Evolutionary conservation across 2,797 vertebrate genomes (phyloP).

Genomic region (Babyrousa celebensis): DNA sequence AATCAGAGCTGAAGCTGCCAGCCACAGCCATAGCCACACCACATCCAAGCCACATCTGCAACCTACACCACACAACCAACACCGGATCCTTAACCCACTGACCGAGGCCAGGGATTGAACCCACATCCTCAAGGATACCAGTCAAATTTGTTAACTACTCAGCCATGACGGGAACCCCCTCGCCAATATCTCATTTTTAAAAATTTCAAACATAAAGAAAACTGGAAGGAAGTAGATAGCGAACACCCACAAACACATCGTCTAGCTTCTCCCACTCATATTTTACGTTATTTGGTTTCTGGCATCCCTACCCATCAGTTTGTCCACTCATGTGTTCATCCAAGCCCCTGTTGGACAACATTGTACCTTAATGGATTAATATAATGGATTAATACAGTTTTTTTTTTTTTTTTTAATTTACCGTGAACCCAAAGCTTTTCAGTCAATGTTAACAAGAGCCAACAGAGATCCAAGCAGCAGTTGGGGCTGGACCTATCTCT

Average conservation of each 20-base stretch:
- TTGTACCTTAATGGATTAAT: neutral
- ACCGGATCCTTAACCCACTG: too few relatives aligned
- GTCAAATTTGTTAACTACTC: too few relatives aligned
- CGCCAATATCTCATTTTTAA: neutral
- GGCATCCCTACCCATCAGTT: neutral
- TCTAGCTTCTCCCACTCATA: neutral
- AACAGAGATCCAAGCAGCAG: neutral
- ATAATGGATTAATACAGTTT: neutral
- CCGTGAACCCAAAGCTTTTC: neutral
- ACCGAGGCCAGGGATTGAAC: too few relatives aligned
- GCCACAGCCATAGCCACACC: too few relatives aligned
- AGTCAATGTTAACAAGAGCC: slow-evolving; percentile 6
- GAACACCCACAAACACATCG: neutral
- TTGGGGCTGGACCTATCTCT: neutral
- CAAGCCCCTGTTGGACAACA: neutral
- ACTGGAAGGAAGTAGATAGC: neutral
- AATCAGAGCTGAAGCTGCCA: too few relatives aligned
- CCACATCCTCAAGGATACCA: too few relatives aligned
- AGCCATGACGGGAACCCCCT: too few relatives aligned
- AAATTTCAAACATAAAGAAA: neutral
- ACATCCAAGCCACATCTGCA: too few relatives aligned
- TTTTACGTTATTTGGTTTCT: slow-evolving; percentile 34
- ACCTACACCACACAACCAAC: too few relatives aligned
- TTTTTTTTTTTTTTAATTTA: neutral
- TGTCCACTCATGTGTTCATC: neutral